phyloP scores from a whole-genome alignment of 2,797 vertebrate species.

The Gephyroberyx darwinii region DNA sequence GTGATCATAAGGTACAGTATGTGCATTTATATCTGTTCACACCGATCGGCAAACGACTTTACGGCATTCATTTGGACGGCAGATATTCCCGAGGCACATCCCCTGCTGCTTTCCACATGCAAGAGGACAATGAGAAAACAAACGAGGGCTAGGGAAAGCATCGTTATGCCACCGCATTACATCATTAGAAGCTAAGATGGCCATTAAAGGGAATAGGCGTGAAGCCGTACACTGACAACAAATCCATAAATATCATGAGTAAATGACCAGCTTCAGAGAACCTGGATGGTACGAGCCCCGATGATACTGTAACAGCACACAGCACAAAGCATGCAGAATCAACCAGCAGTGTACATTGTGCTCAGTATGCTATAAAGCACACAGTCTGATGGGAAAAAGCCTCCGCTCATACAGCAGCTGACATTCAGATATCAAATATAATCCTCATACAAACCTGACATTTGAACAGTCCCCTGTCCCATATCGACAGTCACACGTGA shows the following conservation, averaged over 20 bases:
- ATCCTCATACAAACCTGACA: slow-evolving; percentile 89
- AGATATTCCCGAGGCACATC: slow-evolving; percentile 34
- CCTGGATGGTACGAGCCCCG: slow-evolving; percentile 44
- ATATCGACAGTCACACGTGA: slow-evolving; percentile 89
- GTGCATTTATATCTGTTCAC: slow-evolving; percentile 28
- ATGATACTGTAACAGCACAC: slow-evolving; percentile 36
- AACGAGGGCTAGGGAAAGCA: slow-evolving; percentile 54
- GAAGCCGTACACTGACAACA: slow-evolving; percentile 67
- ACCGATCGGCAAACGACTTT: slow-evolving; percentile 57
- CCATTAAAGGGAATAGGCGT: slow-evolving; percentile 70
- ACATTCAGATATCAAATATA: slow-evolving; percentile 72
- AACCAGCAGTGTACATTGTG: slow-evolving; percentile 53
- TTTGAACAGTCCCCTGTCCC: slow-evolving; percentile 85
- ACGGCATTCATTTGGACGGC: slow-evolving; percentile 26
- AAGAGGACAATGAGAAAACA: slow-evolving; percentile 56
- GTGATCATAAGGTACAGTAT: slow-evolving; percentile 58
- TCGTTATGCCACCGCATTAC: slow-evolving; percentile 69
- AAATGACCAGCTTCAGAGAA: slow-evolving; percentile 51
- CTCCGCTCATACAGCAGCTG: slow-evolving; percentile 62
- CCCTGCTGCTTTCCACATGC: slow-evolving; percentile 37
- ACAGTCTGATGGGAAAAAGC: slow-evolving; percentile 49
- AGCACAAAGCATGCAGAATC: slow-evolving; percentile 54
- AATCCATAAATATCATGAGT: slow-evolving; percentile 73
- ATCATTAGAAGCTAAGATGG: slow-evolving; percentile 71
- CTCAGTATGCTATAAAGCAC: slow-evolving; percentile 52